Percentiles rank a stretch among this genome's conserved stretches.
Conservation (phyloP, 2,113 vertebrate genomes). For the Haliaeetus leucogaster region DNA sequence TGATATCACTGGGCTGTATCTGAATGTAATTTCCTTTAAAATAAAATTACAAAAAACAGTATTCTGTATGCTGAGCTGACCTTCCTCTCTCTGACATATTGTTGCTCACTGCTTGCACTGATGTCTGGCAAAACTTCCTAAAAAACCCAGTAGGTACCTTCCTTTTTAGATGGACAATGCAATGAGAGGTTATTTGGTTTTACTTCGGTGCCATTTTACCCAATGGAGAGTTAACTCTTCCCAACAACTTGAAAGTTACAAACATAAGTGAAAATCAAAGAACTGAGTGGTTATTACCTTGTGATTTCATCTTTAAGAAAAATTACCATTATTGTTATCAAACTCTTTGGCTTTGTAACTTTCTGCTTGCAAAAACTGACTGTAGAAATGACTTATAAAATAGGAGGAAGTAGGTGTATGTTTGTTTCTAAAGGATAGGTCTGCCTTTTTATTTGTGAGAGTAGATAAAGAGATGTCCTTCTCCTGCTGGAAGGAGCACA, state of each 20-base stretch:
- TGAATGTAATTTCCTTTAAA: slow-evolving; percentile 11
- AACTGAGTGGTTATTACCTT: not conserved
- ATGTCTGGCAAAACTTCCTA: not conserved
- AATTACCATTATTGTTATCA: not conserved
- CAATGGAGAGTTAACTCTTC: not conserved
- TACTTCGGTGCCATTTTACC: not conserved
- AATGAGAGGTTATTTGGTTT: not conserved
- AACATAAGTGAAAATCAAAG: not conserved
- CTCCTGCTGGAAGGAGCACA: not conserved
- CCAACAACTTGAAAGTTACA: not conserved
- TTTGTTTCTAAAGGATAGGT: not conserved
- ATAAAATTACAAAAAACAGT: not conserved
- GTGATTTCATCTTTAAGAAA: not conserved
- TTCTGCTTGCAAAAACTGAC: not conserved
- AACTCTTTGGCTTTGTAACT: not conserved
- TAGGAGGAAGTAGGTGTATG: not conserved
- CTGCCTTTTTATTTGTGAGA: not conserved
- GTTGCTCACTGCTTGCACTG: not conserved
- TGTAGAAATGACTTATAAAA: not conserved
- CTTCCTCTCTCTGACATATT: not conserved
- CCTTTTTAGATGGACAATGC: not conserved
- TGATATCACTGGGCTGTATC: not conserved
- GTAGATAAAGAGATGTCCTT: not conserved
- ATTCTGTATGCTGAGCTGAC: not conserved
- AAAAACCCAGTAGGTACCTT: not conserved